Conservation (phyloP, 2,113 vertebrate genomes). For the Motacilla alba region DNA sequence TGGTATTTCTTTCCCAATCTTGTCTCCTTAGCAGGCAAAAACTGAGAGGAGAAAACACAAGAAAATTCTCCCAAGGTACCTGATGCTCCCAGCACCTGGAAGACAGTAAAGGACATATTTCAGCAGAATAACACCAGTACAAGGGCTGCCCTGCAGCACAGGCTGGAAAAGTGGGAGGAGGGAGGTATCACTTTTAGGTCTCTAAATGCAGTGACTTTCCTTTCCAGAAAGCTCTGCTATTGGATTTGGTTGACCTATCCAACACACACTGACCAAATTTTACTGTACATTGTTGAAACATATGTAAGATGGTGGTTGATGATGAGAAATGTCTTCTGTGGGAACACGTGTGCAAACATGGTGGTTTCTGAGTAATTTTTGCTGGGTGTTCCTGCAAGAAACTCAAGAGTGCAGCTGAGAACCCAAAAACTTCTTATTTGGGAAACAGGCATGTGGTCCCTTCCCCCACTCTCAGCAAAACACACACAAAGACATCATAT, state of each 20-base stretch:
- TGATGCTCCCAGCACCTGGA: neutral
- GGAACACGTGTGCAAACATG: fast-evolving
- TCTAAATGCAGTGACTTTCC: neutral
- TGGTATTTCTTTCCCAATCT: neutral
- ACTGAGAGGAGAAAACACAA: neutral
- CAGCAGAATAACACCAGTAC: neutral
- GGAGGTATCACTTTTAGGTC: fast-evolving
- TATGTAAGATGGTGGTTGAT: neutral
- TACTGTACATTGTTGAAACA: neutral
- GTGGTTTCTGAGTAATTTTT: neutral
- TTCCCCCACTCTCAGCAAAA: neutral
- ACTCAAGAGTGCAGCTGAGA: neutral
- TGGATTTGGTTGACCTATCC: neutral
- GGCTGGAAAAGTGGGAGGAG: neutral
- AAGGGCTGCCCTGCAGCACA: neutral
- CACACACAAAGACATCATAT: neutral
- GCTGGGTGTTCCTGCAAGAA: fast-evolving
- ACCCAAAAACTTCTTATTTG: neutral
- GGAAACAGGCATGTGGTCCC: neutral
- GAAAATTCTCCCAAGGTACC: neutral
- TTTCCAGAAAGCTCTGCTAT: neutral
- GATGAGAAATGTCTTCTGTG: neutral
- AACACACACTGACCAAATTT: neutral
- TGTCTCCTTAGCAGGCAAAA: neutral
- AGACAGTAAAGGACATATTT: neutral